Base-by-base conservation (phyloP, 2,113 vertebrate species). In the Rhynchomys soricoides region DNA sequence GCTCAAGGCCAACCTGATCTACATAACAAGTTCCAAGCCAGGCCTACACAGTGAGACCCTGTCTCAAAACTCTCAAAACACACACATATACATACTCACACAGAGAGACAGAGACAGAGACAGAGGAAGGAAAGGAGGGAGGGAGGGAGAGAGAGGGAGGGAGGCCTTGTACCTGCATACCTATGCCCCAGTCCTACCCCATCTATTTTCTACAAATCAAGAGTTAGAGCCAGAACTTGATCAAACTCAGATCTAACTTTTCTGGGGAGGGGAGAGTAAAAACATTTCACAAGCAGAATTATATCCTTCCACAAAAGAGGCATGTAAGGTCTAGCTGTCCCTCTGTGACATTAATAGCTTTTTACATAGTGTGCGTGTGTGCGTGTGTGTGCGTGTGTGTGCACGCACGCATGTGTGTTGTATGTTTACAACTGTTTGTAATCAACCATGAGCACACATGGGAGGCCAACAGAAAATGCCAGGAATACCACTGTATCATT, bases 191-290 rank as follows among this genome's bases (percentile, higher is more conserved):
- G 52, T 12, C 87, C 5, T 78, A n/a, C 17, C 37, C 74, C 48
- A 43, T 83, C 10, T 66, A 91, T 66, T 78, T 91, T 70, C 86
- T 81, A 50, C 87, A 87, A 87, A 81, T 83, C 66, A 55, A 68
- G 75, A 74, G 70, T 90, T 43, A 90, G 50, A 93, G n/a, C 17
- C 21, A 94, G 50, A 89, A 34, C 9, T 68, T 88, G 40, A 93
- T 68, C 22, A 74, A 96, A 85, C 57, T 92, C 31, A 90, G 75
- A 8, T 93, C 40, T 77, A 45, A 86, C 29, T 40, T 55, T 89
- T 68, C 83, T 31, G 37, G 24, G 8, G 26, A 70, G 4, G 16
- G 43, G 13, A 43, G 4, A 24, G 5, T 11, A 85, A 77, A 79
- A 79, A 37, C 19, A 79, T 52, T 79, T 52, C 48, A 40, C 11